These are phyloP conservation scores for Parascotia fuliginaria DNA, from an alignment of 2,888 invertebrate species.

Conservation along the genomic window DNA sequence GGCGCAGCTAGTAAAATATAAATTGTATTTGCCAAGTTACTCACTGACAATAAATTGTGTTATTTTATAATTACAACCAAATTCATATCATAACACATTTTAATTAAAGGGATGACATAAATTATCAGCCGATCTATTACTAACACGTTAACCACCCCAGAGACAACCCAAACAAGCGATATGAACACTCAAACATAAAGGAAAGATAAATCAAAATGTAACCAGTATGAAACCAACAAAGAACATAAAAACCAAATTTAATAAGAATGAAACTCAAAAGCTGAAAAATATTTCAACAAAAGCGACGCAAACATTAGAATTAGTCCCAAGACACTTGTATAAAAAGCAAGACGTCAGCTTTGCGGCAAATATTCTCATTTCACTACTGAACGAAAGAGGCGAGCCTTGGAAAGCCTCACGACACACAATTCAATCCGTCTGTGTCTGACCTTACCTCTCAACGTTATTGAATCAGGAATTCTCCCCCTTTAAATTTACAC, in stretches of 20 bases:
- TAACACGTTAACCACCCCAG: no score
- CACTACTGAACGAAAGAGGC: conserved; percentile 27
- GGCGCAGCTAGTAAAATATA: no score
- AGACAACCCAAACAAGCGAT: background rate
- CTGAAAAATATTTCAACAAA: conserved; percentile 23
- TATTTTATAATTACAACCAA: no score
- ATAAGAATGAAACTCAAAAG: conserved; percentile 22
- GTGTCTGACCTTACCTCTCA: conserved; percentile 44
- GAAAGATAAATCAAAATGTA: background rate
- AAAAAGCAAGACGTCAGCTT: conserved; percentile 28
- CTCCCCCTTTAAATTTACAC: conserved; percentile 45
- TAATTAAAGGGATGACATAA: no score
- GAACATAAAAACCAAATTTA: conserved; percentile 18
- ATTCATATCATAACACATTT: no score
- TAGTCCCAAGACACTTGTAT: conserved; percentile 34
- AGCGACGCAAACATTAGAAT: conserved; percentile 32
- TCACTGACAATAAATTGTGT: no score
- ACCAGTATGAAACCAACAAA: background rate
- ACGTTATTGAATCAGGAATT: conserved; percentile 54
- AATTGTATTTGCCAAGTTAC: no score
- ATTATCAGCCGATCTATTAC: no score
- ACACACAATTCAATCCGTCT: conserved; percentile 56
- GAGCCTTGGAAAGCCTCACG: conserved; percentile 41
- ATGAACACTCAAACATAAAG: background rate
- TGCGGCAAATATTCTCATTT: conserved; percentile 39